Conservation (phyloP, 1,140 invertebrate genomes). For the Oreohelix idahoensis region DNA sequence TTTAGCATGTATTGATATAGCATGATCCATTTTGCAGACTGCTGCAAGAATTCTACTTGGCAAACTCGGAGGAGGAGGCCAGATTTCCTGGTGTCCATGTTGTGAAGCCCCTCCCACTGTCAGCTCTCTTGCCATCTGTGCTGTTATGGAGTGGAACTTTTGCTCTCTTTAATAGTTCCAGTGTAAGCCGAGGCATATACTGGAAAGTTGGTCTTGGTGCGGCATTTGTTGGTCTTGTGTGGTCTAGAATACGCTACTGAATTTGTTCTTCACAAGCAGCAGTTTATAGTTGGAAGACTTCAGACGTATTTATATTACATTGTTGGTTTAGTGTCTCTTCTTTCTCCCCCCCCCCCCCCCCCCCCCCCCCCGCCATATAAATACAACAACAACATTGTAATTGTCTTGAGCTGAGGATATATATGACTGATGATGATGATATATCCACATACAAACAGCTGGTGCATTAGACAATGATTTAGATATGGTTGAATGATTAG, state of each 20-base stretch:
- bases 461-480: no score
- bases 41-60: conserved; percentile 9
- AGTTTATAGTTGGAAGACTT: no score
- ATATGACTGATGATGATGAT: no score
- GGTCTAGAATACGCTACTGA: conserved; percentile 1
- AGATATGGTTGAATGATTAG: no score
- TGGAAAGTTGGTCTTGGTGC: conserved; percentile 10
- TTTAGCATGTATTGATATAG: no score
- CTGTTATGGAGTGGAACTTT: conserved; percentile 30
- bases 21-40: conserved; percentile 14
- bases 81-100: conserved; percentile 16
- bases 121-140: conserved; percentile 14
- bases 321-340: no score
- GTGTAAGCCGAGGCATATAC: background rate
- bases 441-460: no score
- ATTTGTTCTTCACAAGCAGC: background rate
- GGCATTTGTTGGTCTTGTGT: background rate
- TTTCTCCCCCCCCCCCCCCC: no score
- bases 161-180: background rate
- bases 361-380: no score
- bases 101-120: background rate
- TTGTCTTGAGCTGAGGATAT: no score
- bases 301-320: no score
- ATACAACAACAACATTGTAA: no score
- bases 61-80: background rate